Percentiles rank a stretch among this genome's conserved stretches.
Evolutionary conservation across 2,797 vertebrate genomes (phyloP).

Genomic region (Neomorphus geoffroyi): DNA sequence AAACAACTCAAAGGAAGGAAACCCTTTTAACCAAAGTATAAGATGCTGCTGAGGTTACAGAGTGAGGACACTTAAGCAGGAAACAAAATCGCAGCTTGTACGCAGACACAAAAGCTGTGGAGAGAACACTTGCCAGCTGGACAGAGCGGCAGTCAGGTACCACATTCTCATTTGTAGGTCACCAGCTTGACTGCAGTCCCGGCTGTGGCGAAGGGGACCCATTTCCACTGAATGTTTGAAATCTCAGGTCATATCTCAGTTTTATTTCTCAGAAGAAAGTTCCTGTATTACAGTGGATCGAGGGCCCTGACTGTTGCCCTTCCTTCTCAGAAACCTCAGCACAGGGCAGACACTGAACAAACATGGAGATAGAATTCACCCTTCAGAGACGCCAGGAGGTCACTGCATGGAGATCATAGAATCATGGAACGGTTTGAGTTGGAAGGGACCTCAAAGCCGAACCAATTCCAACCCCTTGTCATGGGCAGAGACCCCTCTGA

Average conservation of each 20-base stretch:
- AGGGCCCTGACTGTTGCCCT: neutral
- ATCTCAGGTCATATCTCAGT: neutral
- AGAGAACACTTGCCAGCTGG: neutral
- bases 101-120: neutral
- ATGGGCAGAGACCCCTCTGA: too few species aligned
- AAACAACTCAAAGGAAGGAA: constrained; percentile 39
- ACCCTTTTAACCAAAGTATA: neutral
- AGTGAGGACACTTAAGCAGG: neutral
- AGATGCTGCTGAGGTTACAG: neutral
- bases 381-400: neutral
- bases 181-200: neutral
- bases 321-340: fast-evolving
- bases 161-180: fast-evolving
- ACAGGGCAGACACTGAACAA: neutral
- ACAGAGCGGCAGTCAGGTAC: neutral
- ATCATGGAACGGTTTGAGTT: too few species aligned
- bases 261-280: neutral
- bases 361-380: neutral
- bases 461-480: too few species aligned
- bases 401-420: neutral
- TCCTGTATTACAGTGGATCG: neutral
- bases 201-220: fast-evolving
- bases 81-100: neutral
- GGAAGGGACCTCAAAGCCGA: too few species aligned
- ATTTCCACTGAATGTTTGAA: fast-evolving